A percentile compares a stretch with the other conserved stretches of the same genome.
These are phyloP conservation scores for Motacilla alba DNA, from an alignment of 2,113 vertebrate species.

Conservation along the genomic window DNA sequence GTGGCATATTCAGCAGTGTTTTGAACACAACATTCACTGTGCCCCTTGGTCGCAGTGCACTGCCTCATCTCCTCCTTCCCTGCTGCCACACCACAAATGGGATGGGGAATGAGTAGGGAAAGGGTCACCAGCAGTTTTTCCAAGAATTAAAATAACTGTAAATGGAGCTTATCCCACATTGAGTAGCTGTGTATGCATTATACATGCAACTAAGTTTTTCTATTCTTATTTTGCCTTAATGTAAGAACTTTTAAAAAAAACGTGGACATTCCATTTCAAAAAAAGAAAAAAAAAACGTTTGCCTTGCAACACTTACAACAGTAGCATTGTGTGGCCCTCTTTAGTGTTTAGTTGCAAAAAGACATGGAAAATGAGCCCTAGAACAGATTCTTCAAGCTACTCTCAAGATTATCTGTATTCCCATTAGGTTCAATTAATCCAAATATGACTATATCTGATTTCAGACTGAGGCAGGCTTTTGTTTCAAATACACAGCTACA, in stretches of 20 bases:
- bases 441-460: not conserved
- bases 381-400: not conserved
- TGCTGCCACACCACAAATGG: not conserved
- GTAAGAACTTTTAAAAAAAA: not conserved
- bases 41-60: not conserved
- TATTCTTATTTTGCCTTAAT: not conserved
- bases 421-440: not conserved
- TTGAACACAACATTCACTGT: not conserved
- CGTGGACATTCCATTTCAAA: not conserved
- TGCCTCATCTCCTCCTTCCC: not conserved
- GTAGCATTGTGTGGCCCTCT: not conserved
- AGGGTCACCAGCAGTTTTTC: not conserved
- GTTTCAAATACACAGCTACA: not conserved
- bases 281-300: not conserved
- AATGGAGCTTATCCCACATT: not conserved
- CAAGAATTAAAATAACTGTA: not conserved
- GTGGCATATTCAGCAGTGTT: not conserved
- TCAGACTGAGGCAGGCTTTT: not conserved
- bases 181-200: not conserved
- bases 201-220: not conserved
- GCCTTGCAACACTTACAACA: not conserved
- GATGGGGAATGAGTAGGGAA: not conserved
- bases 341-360: not conserved
- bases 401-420: not conserved
- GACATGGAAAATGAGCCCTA: not conserved